phyloP scores from a whole-genome alignment of 2,888 invertebrate genomes.

The Amblyteles armatorius region DNA sequence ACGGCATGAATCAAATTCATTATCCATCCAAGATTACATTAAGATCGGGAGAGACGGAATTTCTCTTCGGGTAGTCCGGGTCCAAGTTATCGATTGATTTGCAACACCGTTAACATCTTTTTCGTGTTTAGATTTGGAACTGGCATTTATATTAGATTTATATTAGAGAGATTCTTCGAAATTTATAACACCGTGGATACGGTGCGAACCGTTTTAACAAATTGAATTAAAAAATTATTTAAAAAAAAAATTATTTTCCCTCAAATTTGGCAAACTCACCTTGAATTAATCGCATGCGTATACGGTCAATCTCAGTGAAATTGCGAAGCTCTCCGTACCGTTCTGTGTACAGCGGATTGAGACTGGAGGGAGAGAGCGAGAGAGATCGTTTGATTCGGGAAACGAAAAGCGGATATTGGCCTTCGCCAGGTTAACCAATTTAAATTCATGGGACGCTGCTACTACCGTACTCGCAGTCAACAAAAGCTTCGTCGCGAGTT shows the following conservation, averaged over 20 bases:
- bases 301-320: neutral
- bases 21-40: too few relatives aligned
- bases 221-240: too few relatives aligned
- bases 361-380: neutral
- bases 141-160: too few relatives aligned
- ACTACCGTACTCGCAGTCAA: neutral
- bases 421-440: slow-evolving; percentile 58
- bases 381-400: slow-evolving; percentile 16
- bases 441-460: slow-evolving; percentile 44
- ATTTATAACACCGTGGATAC: too few relatives aligned
- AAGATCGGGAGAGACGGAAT: too few relatives aligned
- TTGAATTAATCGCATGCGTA: neutral
- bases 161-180: too few relatives aligned
- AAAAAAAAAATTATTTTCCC: neutral
- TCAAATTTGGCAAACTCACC: neutral
- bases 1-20: neutral
- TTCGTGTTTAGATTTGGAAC: too few relatives aligned
- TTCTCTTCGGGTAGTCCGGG: too few relatives aligned
- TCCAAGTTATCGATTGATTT: too few relatives aligned
- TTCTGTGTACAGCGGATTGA: neutral
- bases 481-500: slow-evolving; percentile 24
- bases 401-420: slow-evolving; percentile 56
- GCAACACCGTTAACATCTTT: too few relatives aligned
- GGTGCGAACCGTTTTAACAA: too few relatives aligned
- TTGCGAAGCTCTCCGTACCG: neutral